Conservation (phyloP, 2,113 vertebrate genomes). For the Trematocara zebra region DNA sequence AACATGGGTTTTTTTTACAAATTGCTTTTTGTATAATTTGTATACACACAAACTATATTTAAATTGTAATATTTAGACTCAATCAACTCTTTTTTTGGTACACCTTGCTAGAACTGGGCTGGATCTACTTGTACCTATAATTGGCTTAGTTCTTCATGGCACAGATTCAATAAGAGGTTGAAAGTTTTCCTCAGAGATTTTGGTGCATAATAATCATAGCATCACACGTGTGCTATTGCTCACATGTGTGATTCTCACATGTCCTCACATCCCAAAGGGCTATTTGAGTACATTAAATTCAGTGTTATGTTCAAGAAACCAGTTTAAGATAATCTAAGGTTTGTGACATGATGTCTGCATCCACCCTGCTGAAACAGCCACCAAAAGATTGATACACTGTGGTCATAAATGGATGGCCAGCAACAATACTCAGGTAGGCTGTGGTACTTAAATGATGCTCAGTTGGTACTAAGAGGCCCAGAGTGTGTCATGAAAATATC, state of each 20-base stretch:
- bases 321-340: not conserved
- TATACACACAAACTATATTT: not conserved
- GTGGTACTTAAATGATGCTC: not conserved
- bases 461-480: not conserved
- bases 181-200: not conserved
- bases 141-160: not conserved
- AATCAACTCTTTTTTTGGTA: not conserved
- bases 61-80: not conserved
- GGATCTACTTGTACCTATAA: not conserved
- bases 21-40: not conserved
- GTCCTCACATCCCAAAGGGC: not conserved
- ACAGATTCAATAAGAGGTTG: not conserved
- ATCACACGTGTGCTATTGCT: not conserved
- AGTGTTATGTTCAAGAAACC: not conserved
- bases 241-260: not conserved
- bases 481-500: not conserved
- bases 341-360: not conserved
- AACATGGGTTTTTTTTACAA: not conserved
- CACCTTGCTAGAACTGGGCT: not conserved
- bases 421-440: not conserved
- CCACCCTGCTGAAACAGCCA: not conserved
- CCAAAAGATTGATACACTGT: not conserved
- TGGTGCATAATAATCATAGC: not conserved
- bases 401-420: not conserved
- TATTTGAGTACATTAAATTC: not conserved